Conservation (phyloP, 2,888 invertebrate species). For the Phoronis australis region DNA sequence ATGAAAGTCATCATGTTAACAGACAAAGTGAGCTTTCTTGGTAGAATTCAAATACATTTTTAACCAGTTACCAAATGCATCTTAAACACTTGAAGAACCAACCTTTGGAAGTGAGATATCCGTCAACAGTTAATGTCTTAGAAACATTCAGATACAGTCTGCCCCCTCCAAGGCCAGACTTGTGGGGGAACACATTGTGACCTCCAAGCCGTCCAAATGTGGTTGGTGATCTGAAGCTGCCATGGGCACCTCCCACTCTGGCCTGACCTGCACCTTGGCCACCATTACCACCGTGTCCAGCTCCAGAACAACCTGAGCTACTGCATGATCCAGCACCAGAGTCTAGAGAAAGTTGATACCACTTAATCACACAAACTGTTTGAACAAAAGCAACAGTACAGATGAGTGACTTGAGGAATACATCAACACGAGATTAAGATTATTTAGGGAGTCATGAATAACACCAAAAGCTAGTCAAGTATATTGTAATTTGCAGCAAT, state of each 20-base stretch:
- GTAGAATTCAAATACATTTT: too few relatives aligned
- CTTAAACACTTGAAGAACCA: too few relatives aligned
- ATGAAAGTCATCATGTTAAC: too few relatives aligned
- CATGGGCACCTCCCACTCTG: constrained; percentile 21
- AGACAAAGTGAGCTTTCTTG: too few relatives aligned
- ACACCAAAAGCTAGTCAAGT: too few relatives aligned
- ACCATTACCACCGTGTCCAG: constrained; percentile 32
- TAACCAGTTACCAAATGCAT: too few relatives aligned
- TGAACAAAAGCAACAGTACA: neutral
- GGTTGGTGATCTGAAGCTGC: constrained; percentile 22
- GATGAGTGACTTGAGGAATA: too few relatives aligned
- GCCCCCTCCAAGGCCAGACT: constrained; percentile 27
- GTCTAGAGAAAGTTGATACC: constrained; percentile 12
- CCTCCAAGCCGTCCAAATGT: constrained; percentile 33
- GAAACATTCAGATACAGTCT: constrained; percentile 20
- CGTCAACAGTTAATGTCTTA: constrained; percentile 28
- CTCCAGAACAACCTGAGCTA: constrained; percentile 25
- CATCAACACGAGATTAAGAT: too few relatives aligned
- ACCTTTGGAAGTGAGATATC: constrained; percentile 18
- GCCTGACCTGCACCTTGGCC: constrained; percentile 25
- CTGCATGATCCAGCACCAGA: constrained; percentile 12
- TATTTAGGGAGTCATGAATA: too few relatives aligned
- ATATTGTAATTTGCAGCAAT: too few relatives aligned
- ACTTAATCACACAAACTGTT: neutral
- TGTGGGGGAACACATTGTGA: constrained; percentile 26